phyloP scores from a whole-genome alignment of 2,113 vertebrate species.

The Sturnira hondurensis region DNA sequence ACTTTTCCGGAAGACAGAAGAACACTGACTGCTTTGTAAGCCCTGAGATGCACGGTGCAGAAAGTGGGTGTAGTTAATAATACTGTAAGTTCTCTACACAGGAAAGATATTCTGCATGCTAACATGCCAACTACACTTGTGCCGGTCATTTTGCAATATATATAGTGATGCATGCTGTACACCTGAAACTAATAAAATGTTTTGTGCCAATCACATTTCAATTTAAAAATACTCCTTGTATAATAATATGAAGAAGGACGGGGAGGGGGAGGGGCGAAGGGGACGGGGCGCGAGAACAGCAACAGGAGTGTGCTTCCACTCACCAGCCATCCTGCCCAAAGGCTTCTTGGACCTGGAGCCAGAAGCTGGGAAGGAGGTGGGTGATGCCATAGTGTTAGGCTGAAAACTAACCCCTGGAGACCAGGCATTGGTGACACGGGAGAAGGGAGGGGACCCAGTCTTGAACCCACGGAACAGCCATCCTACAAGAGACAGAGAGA shows the following conservation, averaged over 20 bases:
- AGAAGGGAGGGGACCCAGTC: not conserved
- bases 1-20: not conserved
- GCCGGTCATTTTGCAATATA: not conserved
- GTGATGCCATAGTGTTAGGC: slow-evolving; percentile 42
- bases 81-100: not conserved
- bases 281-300: not conserved
- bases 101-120: not conserved
- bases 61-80: not conserved
- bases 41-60: not conserved
- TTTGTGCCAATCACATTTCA: not conserved
- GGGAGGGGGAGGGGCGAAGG: too few species aligned
- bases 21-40: not conserved
- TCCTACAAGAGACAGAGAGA: slow-evolving; percentile 43
- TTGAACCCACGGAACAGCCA: slow-evolving; percentile 30
- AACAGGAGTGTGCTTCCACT: not conserved
- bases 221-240: not conserved
- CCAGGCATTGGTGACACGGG: slow-evolving; percentile 4
- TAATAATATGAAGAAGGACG: not conserved
- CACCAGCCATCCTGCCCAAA: slow-evolving; percentile 57
- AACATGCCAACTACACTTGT: not conserved
- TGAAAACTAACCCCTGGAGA: slow-evolving; percentile 19
- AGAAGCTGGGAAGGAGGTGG: slow-evolving; percentile 20
- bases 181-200: not conserved
- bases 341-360: slow-evolving; percentile 42
- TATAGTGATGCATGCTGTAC: not conserved